These are phyloP conservation scores for Phasia obesa DNA, from an alignment of 2,888 invertebrate genomes.

Conservation along the genomic window DNA sequence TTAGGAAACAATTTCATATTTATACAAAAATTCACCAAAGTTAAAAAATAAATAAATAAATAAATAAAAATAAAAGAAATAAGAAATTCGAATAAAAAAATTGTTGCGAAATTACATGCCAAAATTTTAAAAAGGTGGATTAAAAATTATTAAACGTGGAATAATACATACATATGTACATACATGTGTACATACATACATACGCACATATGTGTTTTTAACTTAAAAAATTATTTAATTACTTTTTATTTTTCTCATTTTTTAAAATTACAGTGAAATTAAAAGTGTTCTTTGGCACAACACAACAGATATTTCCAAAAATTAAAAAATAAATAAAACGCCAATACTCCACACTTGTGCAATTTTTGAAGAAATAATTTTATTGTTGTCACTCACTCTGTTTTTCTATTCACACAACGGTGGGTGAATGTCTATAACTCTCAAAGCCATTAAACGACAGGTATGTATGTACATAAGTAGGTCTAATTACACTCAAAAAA, in stretches of 20 bases:
- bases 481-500: constrained; percentile 32
- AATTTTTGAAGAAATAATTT: constrained; percentile 34
- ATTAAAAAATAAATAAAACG: constrained; percentile 29
- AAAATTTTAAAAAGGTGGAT: constrained; percentile 21
- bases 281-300: constrained; percentile 38
- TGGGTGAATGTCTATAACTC: constrained; percentile 59
- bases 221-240: constrained; percentile 6
- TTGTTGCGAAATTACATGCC: constrained; percentile 49
- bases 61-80: constrained; percentile 33
- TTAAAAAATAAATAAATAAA: background rate
- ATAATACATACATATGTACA: too few species aligned
- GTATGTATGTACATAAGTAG: constrained; percentile 59
- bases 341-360: constrained; percentile 15
- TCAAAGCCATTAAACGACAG: constrained; percentile 58
- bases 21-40: background rate
- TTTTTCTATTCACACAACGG: constrained; percentile 34
- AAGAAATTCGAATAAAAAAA: background rate
- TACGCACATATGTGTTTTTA: background rate
- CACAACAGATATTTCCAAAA: background rate
- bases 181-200: too few species aligned
- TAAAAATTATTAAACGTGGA: background rate
- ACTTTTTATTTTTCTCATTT: background rate
- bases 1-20: background rate
- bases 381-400: constrained; percentile 27
- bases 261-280: constrained; percentile 56